Evolutionary conservation across 2,888 invertebrate genomes (phyloP).

Genomic region (Rhingia rostrata): DNA sequence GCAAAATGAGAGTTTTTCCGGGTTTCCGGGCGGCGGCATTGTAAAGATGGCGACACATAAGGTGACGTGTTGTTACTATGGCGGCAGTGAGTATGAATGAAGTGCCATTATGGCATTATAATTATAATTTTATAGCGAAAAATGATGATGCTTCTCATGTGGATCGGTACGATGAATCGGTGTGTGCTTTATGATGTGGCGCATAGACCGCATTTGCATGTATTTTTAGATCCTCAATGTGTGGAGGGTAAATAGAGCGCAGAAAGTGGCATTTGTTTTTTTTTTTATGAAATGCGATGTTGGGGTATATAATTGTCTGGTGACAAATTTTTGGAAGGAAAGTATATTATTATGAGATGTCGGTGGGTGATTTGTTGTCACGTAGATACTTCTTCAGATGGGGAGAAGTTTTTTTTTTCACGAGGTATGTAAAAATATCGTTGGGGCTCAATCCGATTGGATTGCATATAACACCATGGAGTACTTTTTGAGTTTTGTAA

Average conservation of each 20-base stretch:
- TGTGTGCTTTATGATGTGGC: slow-evolving; percentile 37
- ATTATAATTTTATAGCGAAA: slow-evolving; percentile 23
- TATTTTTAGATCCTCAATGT: slow-evolving; percentile 50
- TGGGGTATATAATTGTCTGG: background rate
- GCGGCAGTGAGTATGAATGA: slow-evolving; percentile 46
- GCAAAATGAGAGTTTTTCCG: slow-evolving; percentile 66
- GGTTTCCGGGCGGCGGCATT: slow-evolving; percentile 53
- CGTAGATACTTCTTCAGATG: too few relatives aligned
- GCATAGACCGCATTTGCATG: slow-evolving; percentile 23
- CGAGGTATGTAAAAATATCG: too few relatives aligned
- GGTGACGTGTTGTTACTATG: slow-evolving; percentile 53
- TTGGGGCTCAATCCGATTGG: too few relatives aligned
- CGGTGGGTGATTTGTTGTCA: too few relatives aligned
- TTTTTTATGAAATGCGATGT: background rate
- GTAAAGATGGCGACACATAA: slow-evolving; percentile 40
- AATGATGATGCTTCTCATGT: slow-evolving; percentile 49
- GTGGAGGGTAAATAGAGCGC: slow-evolving; percentile 21
- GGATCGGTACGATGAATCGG: slow-evolving; percentile 26
- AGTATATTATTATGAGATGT: too few relatives aligned
- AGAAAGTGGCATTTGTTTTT: slow-evolving; percentile 21
- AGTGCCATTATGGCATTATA: slow-evolving; percentile 61
- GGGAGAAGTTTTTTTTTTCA: too few relatives aligned
- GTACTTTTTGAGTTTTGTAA: too few relatives aligned
- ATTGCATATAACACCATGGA: too few relatives aligned
- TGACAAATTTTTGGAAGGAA: background rate